phyloP scores from a whole-genome alignment of 2,797 vertebrate genomes.

The Sandelia bainsii region DNA sequence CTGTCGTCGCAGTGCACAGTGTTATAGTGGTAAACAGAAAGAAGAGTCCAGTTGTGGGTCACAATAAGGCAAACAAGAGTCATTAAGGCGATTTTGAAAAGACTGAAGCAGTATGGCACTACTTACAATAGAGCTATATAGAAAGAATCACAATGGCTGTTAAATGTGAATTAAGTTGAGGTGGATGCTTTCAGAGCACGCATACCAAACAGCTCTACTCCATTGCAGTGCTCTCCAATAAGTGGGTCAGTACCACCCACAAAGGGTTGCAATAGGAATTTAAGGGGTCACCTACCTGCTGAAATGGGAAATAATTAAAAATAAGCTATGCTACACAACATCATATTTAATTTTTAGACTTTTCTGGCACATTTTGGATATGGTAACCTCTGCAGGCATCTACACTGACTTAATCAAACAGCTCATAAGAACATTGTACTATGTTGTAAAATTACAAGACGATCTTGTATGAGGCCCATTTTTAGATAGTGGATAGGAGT shows the following conservation, averaged over 20 bases:
- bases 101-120: conserved; percentile 13
- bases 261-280: background rate
- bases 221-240: background rate
- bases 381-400: too few species aligned
- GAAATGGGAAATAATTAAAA: background rate
- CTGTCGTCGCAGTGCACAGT: conserved; percentile 48
- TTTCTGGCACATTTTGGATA: background rate
- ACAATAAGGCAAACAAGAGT: conserved; percentile 44
- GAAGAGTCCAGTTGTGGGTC: conserved; percentile 41
- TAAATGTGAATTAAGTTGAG: background rate
- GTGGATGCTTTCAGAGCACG: background rate
- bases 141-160: background rate
- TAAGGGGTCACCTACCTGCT: background rate
- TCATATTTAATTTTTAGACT: background rate
- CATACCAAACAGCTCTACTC: background rate
- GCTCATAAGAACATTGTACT: too few species aligned
- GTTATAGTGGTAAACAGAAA: conserved; percentile 36
- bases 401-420: too few species aligned
- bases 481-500: too few species aligned
- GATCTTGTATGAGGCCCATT: too few species aligned
- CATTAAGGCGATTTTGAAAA: conserved; percentile 52
- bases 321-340: too few species aligned
- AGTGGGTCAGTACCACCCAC: background rate
- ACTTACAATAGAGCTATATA: conserved; percentile 4
- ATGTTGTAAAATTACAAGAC: too few species aligned